phyloP scores from a whole-genome alignment of 2,113 vertebrate genomes.

The Leptobrachium ailaonicum region DNA sequence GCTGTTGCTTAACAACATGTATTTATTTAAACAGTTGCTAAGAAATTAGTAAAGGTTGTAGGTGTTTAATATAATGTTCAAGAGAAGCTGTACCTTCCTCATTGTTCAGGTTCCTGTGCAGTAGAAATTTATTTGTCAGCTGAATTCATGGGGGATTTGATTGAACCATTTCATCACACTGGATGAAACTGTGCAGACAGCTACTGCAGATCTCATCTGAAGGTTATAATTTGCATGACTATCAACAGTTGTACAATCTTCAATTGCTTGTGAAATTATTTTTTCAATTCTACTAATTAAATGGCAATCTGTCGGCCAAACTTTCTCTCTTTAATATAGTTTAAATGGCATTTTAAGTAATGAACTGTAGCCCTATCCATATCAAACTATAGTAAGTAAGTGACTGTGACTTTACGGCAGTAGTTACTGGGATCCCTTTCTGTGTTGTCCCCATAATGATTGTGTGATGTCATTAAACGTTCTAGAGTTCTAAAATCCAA shows the following conservation, averaged over 20 bases:
- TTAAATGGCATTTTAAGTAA: not conserved
- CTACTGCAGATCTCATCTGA: not conserved
- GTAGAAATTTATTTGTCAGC: not conserved
- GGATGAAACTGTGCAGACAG: not conserved
- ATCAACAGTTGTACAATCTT: not conserved
- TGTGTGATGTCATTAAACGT: no score
- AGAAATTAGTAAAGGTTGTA: slow-evolving; percentile 51
- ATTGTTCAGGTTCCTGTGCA: not conserved
- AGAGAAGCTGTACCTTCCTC: not conserved
- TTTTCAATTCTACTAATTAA: not conserved
- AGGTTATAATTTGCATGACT: not conserved
- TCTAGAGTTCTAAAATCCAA: no score
- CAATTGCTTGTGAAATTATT: not conserved
- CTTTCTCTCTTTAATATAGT: not conserved
- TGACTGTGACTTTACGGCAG: no score
- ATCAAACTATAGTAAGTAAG: no score
- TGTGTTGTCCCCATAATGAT: no score
- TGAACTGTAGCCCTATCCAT: not conserved
- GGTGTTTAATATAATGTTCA: slow-evolving; percentile 17
- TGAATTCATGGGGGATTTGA: not conserved
- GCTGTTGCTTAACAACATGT: slow-evolving; percentile 62
- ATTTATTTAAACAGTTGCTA: slow-evolving; percentile 65
- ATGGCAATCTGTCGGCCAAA: not conserved
- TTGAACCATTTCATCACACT: not conserved
- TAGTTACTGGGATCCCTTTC: no score